Base-by-base conservation (phyloP, 2,797 vertebrate genomes). In the Sebastes matsubarae region DNA sequence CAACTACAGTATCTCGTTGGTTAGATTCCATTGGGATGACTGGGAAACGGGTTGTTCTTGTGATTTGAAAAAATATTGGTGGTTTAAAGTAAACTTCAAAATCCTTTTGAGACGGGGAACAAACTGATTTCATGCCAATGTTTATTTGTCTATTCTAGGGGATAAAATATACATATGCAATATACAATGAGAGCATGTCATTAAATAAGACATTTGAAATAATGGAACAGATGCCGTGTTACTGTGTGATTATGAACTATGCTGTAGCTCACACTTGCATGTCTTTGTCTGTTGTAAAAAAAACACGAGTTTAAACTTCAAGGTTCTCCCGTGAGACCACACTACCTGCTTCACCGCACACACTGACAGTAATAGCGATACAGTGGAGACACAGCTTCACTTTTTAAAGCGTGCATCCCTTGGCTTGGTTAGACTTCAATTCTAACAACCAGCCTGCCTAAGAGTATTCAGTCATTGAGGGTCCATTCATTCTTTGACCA, bases 241-340 rank as follows among this genome's bases (percentile, higher is more conserved):
- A 12, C 25, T 55, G 25, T 69, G 20, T 1, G 3, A 30, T 50
- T 29, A 50, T 58, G 12, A 69, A 29, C 14, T 6, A 6, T 63
- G 16, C 14, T 24, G 66, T 30, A 18, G 36, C 29, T 67, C 4
- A 1, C 27, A 59, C 36, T 11, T 66, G 54, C 38, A 68, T 24
- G 18, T 69, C 14, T 77, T 72, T 72, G 36, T 77, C 27, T 71
- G 32, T 57, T 52, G 65, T 25, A 12, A 52, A 24, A 22, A 5
- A 36, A 58, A 55, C 46, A 68, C 3, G 14, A 36, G 11, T 64
- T 30, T 16, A 66, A 72, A 55, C 72, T 22, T 52, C 58, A 72
- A 67, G 36, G 7, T 66, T 71, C 42, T 77, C 68, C 65, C 75
- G 27, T 30, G 75, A 83, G 75, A 72, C 11, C 32, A 22, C 68